Base-by-base conservation (phyloP, 2,113 vertebrate species). In the Oreocharis arfaki region DNA sequence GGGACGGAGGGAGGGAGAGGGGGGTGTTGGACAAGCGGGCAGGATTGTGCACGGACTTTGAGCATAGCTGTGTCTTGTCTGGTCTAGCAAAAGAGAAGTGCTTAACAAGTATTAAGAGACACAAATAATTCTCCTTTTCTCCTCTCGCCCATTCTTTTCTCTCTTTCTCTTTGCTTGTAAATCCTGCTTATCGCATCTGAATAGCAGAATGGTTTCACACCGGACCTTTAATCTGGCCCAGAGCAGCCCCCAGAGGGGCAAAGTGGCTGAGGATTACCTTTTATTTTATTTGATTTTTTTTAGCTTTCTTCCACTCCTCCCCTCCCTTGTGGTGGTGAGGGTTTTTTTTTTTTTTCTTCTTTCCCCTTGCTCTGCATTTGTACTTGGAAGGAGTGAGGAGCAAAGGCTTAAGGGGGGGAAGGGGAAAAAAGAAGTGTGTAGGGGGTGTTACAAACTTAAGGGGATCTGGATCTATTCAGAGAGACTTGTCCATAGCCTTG, bases 391-490 rank as follows among this genome's bases (percentile, higher is more conserved):
- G 98, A 98, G 98, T 94, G 96, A 98, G 97, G 90, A 96, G 96
- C 94, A 97, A 92, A 97, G 97, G 98, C 97, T 98, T 98, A 98
- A 89, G 41, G 93, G 87, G 96, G 88, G 90, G 96, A 91, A 95
- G 89, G 95, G 94, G 60, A 47, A 87, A 71, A 95, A 94, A 95
- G 75, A 95, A 95, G 95, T 30, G 76, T 94, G 95, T 76, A 95
- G 97, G 97, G 96, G 96, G 97, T 97, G 97, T 98, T 98, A 98
- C 98, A 99, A 99, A 98, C 98, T 98, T 98, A 97, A 98, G 98
- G 98, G 98, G 99, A 98, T 98, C 98, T 98, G 98, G 98, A 98
- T 98, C 98, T 98, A 99, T 99, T 99, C 99, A 98, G 98, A 98
- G 18, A 82, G 98, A 98, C 99, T 99, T 99, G 99, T 99, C 98